phyloP scores from a whole-genome alignment of 2,888 invertebrate genomes.

The Leptinotarsa haldemani region DNA sequence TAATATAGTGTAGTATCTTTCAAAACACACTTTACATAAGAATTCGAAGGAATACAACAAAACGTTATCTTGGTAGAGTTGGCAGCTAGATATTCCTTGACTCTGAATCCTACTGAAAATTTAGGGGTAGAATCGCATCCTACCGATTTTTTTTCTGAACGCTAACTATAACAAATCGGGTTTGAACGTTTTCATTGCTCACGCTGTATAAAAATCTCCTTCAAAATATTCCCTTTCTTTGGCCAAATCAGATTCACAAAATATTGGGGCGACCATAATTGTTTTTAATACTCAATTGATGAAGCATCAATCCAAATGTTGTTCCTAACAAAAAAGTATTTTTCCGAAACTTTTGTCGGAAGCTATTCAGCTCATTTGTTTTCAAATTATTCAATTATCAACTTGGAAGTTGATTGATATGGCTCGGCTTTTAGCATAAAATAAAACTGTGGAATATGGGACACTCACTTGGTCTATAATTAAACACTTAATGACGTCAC shows the following conservation, averaged over 20 bases:
- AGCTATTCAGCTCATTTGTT: not conserved
- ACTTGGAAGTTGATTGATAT: not conserved
- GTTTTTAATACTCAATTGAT: too few relatives aligned
- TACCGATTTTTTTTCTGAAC: not conserved
- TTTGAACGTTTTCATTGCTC: not conserved
- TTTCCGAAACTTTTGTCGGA: not conserved
- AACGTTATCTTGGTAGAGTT: too few relatives aligned
- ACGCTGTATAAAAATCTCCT: not conserved
- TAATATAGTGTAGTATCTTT: too few relatives aligned
- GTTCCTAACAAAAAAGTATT: not conserved
- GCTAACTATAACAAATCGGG: not conserved
- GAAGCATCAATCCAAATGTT: too few relatives aligned
- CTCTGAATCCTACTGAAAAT: too few relatives aligned
- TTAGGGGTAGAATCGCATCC: too few relatives aligned
- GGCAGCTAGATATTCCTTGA: too few relatives aligned
- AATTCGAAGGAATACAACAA: too few relatives aligned
- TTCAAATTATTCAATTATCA: not conserved
- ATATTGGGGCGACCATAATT: too few relatives aligned
- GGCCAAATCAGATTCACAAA: too few relatives aligned
- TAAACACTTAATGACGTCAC: slow-evolving; percentile 50
- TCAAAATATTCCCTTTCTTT: not conserved
- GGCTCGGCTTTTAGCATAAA: slow-evolving; percentile 4
- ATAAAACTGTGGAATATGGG: slow-evolving; percentile 22
- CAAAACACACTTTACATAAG: too few relatives aligned
- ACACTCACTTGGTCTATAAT: slow-evolving; percentile 36